Conservation (phyloP, 1,140 invertebrate species). For the Lepidurus packardi region DNA sequence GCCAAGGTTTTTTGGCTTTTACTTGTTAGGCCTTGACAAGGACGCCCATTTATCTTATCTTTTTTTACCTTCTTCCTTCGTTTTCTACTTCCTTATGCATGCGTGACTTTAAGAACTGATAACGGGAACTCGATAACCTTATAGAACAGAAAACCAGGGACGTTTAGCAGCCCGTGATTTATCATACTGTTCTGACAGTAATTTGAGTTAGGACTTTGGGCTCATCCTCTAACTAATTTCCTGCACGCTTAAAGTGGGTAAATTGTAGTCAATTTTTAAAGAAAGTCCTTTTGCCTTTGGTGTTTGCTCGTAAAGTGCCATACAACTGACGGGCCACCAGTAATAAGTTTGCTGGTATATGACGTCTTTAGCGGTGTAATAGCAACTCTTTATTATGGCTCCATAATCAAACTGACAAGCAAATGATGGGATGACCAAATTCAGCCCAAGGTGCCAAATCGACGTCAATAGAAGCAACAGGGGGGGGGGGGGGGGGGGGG, state of each 20-base stretch:
- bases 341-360: slow-evolving; percentile 4
- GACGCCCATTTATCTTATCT: background rate
- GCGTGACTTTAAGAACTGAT: background rate
- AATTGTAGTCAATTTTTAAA: background rate
- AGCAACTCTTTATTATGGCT: background rate
- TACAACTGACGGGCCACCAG: background rate
- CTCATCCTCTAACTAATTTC: background rate
- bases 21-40: slow-evolving; percentile 9
- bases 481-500: too few species aligned
- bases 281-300: background rate
- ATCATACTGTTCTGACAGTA: background rate
- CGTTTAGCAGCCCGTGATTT: background rate
- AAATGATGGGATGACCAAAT: slow-evolving; percentile 7
- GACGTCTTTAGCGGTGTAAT: background rate
- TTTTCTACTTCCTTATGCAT: background rate
- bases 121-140: background rate
- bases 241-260: background rate
- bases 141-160: background rate
- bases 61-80: background rate
- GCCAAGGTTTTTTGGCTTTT: slow-evolving; percentile 14
- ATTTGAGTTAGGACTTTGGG: slow-evolving; percentile 1
- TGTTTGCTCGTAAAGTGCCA: slow-evolving; percentile 1
- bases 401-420: background rate
- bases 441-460: background rate
- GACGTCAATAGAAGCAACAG: background rate